Conservation (phyloP, 2,113 vertebrate species). For the Jaculus jaculus region DNA sequence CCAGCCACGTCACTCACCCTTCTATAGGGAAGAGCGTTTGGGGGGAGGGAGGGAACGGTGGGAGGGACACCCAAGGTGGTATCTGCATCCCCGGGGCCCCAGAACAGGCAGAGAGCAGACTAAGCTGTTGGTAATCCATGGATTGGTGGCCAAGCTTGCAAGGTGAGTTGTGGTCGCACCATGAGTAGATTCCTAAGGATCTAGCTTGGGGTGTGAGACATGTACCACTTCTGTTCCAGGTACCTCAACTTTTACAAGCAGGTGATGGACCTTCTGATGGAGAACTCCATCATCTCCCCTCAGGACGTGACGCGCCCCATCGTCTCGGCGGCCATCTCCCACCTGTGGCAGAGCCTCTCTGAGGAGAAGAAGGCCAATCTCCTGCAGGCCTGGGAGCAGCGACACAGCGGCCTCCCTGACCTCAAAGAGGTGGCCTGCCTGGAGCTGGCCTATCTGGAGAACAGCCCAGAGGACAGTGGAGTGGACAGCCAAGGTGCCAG, state of each 20-base stretch:
- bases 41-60: not conserved
- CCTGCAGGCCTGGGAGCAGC: slow-evolving; percentile 80
- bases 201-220: not conserved
- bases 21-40: not conserved
- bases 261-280: slow-evolving; percentile 86
- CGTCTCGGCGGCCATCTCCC: slow-evolving; percentile 89
- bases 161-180: not conserved
- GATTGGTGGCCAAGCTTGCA: not conserved
- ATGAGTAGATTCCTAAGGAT: fast-evolving
- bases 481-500: slow-evolving; percentile 85
- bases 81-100: not conserved
- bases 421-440: slow-evolving; percentile 45
- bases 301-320: slow-evolving; percentile 83
- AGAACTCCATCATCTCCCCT: slow-evolving; percentile 80
- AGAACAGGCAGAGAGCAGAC: not conserved
- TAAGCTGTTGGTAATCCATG: not conserved
- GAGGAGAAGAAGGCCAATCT: slow-evolving; percentile 82
- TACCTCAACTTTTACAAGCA: slow-evolving; percentile 90
- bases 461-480: slow-evolving; percentile 80
- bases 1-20: not conserved
- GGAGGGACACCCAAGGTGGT: not conserved
- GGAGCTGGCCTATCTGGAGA: slow-evolving; percentile 55
- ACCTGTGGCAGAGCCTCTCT: slow-evolving; percentile 88
- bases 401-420: not conserved
- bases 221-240: slow-evolving; percentile 78